Evolutionary conservation across 2,113 vertebrate species (phyloP).

Genomic region (Burhinus oedicnemus): DNA sequence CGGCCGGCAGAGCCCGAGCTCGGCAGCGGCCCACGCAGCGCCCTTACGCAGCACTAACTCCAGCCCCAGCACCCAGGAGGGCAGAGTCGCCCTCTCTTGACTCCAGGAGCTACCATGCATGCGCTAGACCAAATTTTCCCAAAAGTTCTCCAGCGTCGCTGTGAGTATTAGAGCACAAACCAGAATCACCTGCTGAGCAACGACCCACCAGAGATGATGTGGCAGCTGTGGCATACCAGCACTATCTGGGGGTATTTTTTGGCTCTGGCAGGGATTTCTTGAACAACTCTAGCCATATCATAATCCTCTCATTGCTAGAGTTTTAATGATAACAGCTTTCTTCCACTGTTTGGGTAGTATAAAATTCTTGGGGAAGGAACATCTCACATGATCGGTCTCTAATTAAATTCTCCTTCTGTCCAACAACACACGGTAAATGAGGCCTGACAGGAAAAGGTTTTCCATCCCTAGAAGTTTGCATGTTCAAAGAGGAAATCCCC

Average conservation of each 20-base stretch:
- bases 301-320: not conserved
- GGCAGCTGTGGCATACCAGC: not conserved
- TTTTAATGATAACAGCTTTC: not conserved
- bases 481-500: not conserved
- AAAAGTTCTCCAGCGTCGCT: too few relatives aligned
- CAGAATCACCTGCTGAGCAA: not conserved
- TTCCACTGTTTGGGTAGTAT: rapidly evolving
- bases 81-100: not conserved
- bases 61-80: too few relatives aligned
- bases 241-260: not conserved
- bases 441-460: not conserved
- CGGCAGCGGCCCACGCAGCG: rapidly evolving
- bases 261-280: not conserved
- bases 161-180: not conserved
- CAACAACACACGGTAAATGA: not conserved
- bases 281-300: not conserved
- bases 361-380: not conserved
- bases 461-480: not conserved
- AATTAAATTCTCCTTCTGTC: not conserved
- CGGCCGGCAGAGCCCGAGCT: not conserved
- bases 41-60: rapidly evolving
- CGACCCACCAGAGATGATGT: rapidly evolving
- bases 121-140: not conserved
- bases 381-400: not conserved
- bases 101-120: not conserved